These are phyloP conservation scores for Acleris laterana DNA, from an alignment of 2,888 invertebrate genomes.

Conservation along the genomic window DNA sequence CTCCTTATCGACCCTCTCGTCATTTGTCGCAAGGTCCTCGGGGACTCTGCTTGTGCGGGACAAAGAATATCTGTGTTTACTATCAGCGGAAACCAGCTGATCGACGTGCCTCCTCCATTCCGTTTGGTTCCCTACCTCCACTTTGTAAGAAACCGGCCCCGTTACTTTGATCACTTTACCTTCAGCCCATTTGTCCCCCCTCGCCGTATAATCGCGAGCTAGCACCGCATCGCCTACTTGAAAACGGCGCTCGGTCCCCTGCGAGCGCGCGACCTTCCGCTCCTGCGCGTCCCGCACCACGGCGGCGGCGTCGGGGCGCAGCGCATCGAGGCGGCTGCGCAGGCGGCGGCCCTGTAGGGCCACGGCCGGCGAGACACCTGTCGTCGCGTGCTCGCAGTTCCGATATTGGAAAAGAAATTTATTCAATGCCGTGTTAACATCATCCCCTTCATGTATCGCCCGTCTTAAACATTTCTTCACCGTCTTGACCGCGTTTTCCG, in stretches of 20 bases:
- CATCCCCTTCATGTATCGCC: too few relatives aligned
- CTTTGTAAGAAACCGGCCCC: slow-evolving; percentile 25
- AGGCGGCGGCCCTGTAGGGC: slow-evolving; percentile 33
- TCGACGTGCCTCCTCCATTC: slow-evolving; percentile 19
- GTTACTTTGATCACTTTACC: slow-evolving; percentile 9
- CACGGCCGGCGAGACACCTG: slow-evolving; percentile 40
- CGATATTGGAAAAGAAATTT: too few relatives aligned
- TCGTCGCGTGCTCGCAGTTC: slow-evolving; percentile 39
- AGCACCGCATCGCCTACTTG: slow-evolving; percentile 13
- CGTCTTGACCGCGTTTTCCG: too few relatives aligned
- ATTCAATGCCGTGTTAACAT: too few relatives aligned
- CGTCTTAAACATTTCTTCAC: too few relatives aligned
- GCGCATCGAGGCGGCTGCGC: slow-evolving; percentile 13
- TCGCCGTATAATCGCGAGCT: slow-evolving; percentile 19
- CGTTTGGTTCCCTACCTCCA: not conserved
- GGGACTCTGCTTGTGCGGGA: not conserved
- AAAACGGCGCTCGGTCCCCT: not conserved
- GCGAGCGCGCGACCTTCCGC: slow-evolving; percentile 1
- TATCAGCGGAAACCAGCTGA: slow-evolving; percentile 3
- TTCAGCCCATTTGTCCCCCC: slow-evolving; percentile 6
- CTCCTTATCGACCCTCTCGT: not conserved
- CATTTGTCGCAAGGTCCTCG: too few relatives aligned
- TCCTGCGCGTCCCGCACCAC: not conserved
- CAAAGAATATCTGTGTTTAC: slow-evolving; percentile 4
- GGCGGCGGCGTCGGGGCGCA: slow-evolving; percentile 12